A percentile compares a stretch with the other conserved stretches of the same genome.
phyloP scores from a whole-genome alignment of 2,888 invertebrate species.

The Diarsia dahlii region DNA sequence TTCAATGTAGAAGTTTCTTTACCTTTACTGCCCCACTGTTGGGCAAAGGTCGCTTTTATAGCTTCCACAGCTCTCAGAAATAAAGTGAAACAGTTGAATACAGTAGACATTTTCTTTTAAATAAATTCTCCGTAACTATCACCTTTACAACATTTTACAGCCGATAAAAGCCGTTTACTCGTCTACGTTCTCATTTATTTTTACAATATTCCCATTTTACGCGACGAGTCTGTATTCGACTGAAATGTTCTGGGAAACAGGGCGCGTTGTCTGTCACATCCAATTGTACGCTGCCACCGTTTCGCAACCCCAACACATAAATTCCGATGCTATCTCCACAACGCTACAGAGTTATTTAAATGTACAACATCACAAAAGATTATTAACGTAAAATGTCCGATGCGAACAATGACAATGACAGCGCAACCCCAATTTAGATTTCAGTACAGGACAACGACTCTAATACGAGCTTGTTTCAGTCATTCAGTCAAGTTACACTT shows the following conservation, averaged over 20 bases:
- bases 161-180: constrained; percentile 54
- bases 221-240: constrained; percentile 69
- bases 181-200: constrained; percentile 68
- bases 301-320: constrained; percentile 79
- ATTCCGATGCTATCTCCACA: constrained; percentile 81
- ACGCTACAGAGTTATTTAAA: constrained; percentile 77
- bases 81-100: constrained; percentile 45
- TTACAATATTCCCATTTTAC: constrained; percentile 72
- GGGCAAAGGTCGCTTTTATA: constrained; percentile 38
- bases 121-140: constrained; percentile 62
- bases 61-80: constrained; percentile 27
- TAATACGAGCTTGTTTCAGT: constrained; percentile 60
- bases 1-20: neutral
- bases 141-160: constrained; percentile 56
- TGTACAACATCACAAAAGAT: constrained; percentile 75
- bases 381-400: constrained; percentile 69
- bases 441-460: constrained; percentile 56
- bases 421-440: constrained; percentile 69
- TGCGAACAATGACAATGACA: constrained; percentile 70
- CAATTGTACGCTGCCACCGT: constrained; percentile 77
- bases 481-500: constrained; percentile 63
- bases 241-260: constrained; percentile 75
- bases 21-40: neutral
- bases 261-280: constrained; percentile 79
- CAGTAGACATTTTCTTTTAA: constrained; percentile 44